Evolutionary conservation across 2,797 vertebrate species (phyloP), one percentile per base, ranked within the genome.

Genomic region (Arnoldichthys spilopterus): DNA sequence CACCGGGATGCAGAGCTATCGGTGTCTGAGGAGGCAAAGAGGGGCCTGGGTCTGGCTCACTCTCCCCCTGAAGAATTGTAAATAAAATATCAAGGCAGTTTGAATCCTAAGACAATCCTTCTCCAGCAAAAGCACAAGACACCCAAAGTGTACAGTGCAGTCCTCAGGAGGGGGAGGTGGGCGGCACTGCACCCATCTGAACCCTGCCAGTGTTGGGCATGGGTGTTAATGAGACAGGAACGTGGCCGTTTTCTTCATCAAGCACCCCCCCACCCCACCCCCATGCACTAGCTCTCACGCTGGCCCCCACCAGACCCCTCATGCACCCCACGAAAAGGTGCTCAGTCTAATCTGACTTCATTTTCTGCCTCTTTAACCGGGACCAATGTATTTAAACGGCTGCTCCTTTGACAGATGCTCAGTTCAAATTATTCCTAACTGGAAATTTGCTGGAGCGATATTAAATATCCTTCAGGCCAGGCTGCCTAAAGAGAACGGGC

Each of bases 301-400:
- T 24, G 74, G 85, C 83, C 85, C 85, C 20, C n/a, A n/a, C 86
- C 86, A 84, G 86, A 85, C 82, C 67, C 81, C 79, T 85, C 82
- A 80, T 86, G 85, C 86, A 6, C 32, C 90, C 24, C 40, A 32
- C 54, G 83, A 89, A 87, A 92, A 93, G 92, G 93, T 94, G 90
- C 89, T 89, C 90, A 82, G 85, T 89, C 91, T 94, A 95, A 95
- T 94, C 93, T 90, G 86, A 86, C 90, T 91, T 94, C 89, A 94
- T 95, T 94, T 95, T 95, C 93, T 93, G 94, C 91, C 93, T 94
- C 87, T 93, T 94, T 94, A 93, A 93, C 92, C 88, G 88, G 92
- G 92, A 94, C 94, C 92, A 91, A 93, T 92, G 92, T 93, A 93
- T 94, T 94, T 94, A 93, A 93, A 93, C 91, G 90, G 90, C 91